Conservation (phyloP, 2,113 vertebrate species). For the Dipodomys merriami region DNA sequence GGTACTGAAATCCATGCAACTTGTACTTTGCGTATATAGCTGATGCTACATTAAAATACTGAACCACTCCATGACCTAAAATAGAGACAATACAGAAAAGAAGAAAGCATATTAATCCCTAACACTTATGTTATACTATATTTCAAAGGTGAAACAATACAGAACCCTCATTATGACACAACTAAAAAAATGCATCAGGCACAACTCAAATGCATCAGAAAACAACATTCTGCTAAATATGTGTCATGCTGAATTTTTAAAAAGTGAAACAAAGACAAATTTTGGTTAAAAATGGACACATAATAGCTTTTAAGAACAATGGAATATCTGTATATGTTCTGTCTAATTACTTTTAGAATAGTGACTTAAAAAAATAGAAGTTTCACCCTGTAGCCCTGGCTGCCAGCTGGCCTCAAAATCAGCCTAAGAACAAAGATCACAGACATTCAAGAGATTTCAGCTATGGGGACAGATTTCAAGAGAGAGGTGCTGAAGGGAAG, state of each 20-base stretch:
- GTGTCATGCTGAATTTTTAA: not conserved
- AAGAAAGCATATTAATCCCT: not conserved
- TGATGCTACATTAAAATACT: slow-evolving; percentile 95
- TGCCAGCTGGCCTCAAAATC: no score
- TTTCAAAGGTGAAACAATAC: not conserved
- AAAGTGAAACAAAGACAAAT: not conserved
- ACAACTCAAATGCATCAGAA: slow-evolving; percentile 17
- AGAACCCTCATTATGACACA: not conserved
- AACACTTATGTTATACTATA: not conserved
- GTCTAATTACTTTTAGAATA: slow-evolving; percentile 24
- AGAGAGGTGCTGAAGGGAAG: not conserved
- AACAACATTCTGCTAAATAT: not conserved
- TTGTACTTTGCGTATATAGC: slow-evolving; percentile 97
- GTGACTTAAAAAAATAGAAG: not conserved
- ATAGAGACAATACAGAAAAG: slow-evolving; percentile 28
- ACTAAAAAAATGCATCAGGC: not conserved
- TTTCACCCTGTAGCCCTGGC: no score
- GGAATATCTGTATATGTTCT: not conserved
- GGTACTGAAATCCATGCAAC: slow-evolving; percentile 96
- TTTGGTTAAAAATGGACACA: slow-evolving; percentile 30
- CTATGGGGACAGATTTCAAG: not conserved
- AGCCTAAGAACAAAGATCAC: no score
- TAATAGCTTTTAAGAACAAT: slow-evolving; percentile 11
- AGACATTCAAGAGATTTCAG: not conserved
- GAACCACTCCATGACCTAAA: slow-evolving; percentile 93